Percentiles rank a stretch among this genome's conserved stretches.
Conservation (phyloP, 1,140 invertebrate genomes). For the Muscidifurax raptorellus region DNA sequence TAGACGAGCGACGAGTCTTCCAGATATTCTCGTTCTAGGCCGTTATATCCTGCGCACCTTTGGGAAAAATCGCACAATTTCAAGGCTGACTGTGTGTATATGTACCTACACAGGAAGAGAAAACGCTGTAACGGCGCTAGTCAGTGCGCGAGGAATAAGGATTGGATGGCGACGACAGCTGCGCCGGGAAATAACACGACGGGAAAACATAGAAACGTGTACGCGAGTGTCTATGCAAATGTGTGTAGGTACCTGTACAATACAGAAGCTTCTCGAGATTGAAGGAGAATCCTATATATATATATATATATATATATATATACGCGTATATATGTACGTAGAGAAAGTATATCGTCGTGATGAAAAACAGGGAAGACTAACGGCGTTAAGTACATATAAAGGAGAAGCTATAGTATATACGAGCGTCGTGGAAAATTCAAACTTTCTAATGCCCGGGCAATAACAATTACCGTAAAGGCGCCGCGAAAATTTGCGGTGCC, state of each 20-base stretch:
- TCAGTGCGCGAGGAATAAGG: neutral
- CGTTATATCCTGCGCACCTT: neutral
- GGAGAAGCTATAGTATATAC: neutral
- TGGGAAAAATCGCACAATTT: neutral
- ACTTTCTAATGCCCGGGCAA: slow-evolving; percentile 16
- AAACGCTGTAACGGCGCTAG: neutral
- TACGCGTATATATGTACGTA: neutral
- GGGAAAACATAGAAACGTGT: too few species aligned
- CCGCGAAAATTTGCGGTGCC: slow-evolving; percentile 26
- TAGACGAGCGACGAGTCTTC: slow-evolving; percentile 12
- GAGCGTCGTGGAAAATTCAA: slow-evolving; percentile 1
- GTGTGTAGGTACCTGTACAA: too few species aligned
- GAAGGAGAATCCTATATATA: neutral
- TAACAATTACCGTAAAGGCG: slow-evolving; percentile 53
- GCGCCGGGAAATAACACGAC: neutral
- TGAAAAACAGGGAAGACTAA: neutral
- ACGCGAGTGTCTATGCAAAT: too few species aligned
- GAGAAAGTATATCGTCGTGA: neutral
- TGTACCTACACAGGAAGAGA: neutral
- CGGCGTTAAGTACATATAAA: neutral
- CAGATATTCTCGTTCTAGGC: neutral
- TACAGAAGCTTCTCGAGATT: neutral
- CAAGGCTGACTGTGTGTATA: neutral
- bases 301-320: too few species aligned
- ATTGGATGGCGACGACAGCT: neutral